phyloP scores from a whole-genome alignment of 2,888 invertebrate species.

The Dynastes tityus region DNA sequence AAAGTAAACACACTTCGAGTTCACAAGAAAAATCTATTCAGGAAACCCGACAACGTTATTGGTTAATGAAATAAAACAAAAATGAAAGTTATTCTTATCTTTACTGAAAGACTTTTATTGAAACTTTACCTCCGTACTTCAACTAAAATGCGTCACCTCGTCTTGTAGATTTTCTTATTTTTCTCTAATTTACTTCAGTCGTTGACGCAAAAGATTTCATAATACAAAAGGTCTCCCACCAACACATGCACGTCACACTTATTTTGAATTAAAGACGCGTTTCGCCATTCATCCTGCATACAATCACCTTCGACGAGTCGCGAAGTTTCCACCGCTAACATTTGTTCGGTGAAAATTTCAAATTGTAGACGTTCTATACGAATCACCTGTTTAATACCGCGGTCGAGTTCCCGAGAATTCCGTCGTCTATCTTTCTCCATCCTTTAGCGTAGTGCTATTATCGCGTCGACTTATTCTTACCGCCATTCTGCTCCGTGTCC shows the following conservation, averaged over 20 bases:
- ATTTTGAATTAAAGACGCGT: constrained; percentile 2
- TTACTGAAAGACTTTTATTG: neutral
- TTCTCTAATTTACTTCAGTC: too few species aligned
- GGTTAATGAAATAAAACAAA: too few species aligned
- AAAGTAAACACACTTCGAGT: too few species aligned
- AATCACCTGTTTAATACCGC: constrained; percentile 1
- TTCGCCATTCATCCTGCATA: neutral
- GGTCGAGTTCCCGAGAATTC: neutral
- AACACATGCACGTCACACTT: neutral
- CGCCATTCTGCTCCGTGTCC: neutral
- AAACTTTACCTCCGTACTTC: neutral
- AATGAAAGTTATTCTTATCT: too few species aligned
- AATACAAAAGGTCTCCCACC: too few species aligned
- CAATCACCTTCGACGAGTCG: neutral
- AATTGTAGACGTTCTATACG: neutral
- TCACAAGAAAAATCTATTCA: too few species aligned
- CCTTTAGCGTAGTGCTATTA: neutral
- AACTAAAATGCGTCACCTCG: too few species aligned
- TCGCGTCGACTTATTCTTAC: neutral
- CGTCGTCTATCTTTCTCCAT: too few species aligned
- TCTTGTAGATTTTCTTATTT: too few species aligned
- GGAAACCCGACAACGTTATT: too few species aligned
- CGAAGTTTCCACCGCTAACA: constrained; percentile 1
- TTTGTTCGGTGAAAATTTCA: neutral
- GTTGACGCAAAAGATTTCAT: too few species aligned